Evolutionary conservation across 2,797 vertebrate species (phyloP), one percentile per base, ranked within the genome.

Genomic region (Tenualosa ilisha): DNA sequence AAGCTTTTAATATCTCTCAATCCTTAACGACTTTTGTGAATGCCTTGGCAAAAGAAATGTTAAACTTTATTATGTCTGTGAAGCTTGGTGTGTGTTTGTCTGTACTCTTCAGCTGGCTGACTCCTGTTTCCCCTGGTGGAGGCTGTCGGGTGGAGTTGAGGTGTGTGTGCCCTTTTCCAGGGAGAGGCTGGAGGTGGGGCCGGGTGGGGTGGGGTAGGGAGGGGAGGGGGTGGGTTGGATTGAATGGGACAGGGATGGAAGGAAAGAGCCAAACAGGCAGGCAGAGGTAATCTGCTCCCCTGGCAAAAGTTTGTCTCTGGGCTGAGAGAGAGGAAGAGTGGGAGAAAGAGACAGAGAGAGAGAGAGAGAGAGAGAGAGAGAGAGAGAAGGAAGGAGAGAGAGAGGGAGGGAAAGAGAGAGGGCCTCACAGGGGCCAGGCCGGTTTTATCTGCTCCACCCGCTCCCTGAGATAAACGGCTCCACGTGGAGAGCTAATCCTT

Each of bases 381-480:
- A 61, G 59, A n/a, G 20, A 61, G 54, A 59, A 17, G 5, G 54
- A 59, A 17, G 20, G 54, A 4, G 59, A n/a, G 24, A 12, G 3
- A 12, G 26, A 26, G 6, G 24, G 24, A 37, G 31, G 7, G 65
- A 68, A 11, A 4, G 65, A 15, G 65, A 37, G 13, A 37, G 65
- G 12, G 68, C 6, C 84, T 87, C 82, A 72, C 49, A 37, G 91
- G 92, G 91, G 93, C 93, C 92, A 91, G 88, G 75, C 82, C 89
- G 92, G 92, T 92, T 94, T 94, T 95, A 95, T 92, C 92, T 92
- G 89, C 90, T 94, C 93, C 91, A 91, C 91, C 91, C 90, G 93
- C 91, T 93, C 93, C 91, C 93, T 86, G 88, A 93, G 93, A 95
- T 95, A 94, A 95, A 95, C 91, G 89, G 92, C 93, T 94, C 92